Percentiles rank a stretch among this genome's conserved stretches.
Evolutionary conservation across 2,888 invertebrate genomes (phyloP).

Genomic region (Tetragnatha montana): DNA sequence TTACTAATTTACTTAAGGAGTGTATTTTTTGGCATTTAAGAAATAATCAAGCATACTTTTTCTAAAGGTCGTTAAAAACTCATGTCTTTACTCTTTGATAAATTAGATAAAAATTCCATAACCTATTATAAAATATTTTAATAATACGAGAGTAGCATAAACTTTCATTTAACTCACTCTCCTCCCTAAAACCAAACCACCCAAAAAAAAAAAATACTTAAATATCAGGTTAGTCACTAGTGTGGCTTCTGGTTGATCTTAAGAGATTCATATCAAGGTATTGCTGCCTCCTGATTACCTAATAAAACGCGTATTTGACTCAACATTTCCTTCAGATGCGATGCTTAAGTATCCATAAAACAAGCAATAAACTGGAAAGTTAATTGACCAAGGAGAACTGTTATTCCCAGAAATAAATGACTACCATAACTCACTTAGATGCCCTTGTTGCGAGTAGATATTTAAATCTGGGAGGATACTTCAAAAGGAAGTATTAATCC

Average conservation of each 20-base stretch:
- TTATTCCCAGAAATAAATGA: not conserved
- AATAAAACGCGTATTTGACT: not conserved
- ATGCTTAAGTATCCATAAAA: conserved; percentile 7
- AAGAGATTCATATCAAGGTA: not conserved
- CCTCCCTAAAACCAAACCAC: not conserved
- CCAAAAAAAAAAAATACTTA: not conserved
- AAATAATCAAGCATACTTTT: too few relatives aligned
- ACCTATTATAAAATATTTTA: too few relatives aligned
- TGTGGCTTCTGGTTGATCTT: not conserved
- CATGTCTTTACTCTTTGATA: too few relatives aligned
- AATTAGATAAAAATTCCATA: too few relatives aligned
- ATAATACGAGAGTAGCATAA: too few relatives aligned
- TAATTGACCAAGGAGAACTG: conserved; percentile 8
- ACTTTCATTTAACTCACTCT: too few relatives aligned
- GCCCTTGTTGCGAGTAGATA: not conserved
- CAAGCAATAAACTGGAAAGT: conserved; percentile 18
- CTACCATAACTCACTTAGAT: not conserved
- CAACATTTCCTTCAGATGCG: not conserved
- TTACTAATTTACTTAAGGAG: too few relatives aligned
- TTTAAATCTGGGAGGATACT: not conserved
- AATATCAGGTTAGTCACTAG: not conserved
- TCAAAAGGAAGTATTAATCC: not conserved
- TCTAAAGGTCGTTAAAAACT: too few relatives aligned
- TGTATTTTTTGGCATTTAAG: too few relatives aligned
- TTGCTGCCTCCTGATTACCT: not conserved